phyloP scores from a whole-genome alignment of 2,797 vertebrate genomes.

The Monodelphis domestica region DNA sequence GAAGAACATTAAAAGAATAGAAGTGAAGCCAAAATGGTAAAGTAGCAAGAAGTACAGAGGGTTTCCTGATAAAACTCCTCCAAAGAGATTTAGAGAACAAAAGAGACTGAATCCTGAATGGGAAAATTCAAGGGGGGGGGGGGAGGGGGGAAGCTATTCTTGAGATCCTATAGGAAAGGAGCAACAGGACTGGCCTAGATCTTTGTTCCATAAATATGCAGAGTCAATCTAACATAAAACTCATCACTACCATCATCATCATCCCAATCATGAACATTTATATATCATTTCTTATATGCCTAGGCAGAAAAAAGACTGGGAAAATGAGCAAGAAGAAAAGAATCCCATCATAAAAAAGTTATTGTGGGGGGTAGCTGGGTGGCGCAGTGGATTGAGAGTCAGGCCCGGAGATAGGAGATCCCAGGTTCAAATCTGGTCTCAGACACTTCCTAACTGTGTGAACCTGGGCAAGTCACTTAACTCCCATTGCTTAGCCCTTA shows the following conservation, averaged over 20 bases:
- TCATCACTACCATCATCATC: background rate
- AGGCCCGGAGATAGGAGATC: no score
- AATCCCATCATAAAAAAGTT: background rate
- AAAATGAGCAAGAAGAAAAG: background rate
- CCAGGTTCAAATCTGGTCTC: no score
- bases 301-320: background rate
- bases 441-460: no score
- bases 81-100: background rate
- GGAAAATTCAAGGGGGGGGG: no score
- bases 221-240: background rate
- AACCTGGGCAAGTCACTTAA: no score
- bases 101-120: background rate
- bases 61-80: background rate
- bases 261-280: background rate
- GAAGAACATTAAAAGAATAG: background rate
- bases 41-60: background rate
- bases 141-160: no score
- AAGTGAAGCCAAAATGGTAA: background rate
- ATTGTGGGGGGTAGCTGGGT: no score
- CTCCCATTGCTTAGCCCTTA: no score
- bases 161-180: background rate
- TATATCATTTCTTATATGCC: background rate
- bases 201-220: background rate
- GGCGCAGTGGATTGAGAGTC: no score
- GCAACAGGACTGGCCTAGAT: background rate